Evolutionary conservation across 2,113 vertebrate genomes (phyloP).

Genomic region (Poecilia latipinna): DNA sequence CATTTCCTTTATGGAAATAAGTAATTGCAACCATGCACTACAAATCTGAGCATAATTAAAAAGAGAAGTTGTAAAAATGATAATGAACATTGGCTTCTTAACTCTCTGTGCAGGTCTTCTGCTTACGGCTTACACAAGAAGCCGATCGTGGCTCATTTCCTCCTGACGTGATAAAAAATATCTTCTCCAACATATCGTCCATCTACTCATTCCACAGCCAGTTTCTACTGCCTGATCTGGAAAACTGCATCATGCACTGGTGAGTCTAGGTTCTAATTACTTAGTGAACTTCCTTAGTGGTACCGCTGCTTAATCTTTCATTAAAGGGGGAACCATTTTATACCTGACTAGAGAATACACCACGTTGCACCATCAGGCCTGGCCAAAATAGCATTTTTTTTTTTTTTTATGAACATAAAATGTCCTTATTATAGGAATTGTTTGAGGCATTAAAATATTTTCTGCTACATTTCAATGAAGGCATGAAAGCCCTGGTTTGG

Average conservation of each 20-base stretch:
- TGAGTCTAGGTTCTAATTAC: slow-evolving; percentile 56
- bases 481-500: slow-evolving; percentile 82
- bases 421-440: not conserved
- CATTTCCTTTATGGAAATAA: too few relatives aligned
- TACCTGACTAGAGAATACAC: not conserved
- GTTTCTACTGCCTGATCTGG: slow-evolving; percentile 90
- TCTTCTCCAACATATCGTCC: slow-evolving; percentile 92
- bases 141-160: slow-evolving; percentile 84
- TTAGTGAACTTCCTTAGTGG: not conserved
- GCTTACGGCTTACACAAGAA: slow-evolving; percentile 81
- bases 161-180: slow-evolving; percentile 85
- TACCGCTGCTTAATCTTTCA: too few relatives aligned
- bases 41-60: not conserved
- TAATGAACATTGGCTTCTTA: not conserved
- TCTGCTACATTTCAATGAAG: slow-evolving; percentile 59
- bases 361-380: not conserved
- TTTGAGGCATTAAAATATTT: not conserved
- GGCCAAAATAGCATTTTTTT: not conserved
- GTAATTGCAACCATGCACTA: too few relatives aligned
- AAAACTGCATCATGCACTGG: slow-evolving; percentile 84
- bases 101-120: slow-evolving; percentile 82
- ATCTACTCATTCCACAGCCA: slow-evolving; percentile 88
- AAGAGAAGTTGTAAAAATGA: not conserved
- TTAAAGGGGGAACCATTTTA: not conserved
- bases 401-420: too few relatives aligned